These are phyloP conservation scores for Epirrita christyi DNA, from an alignment of 2,888 invertebrate genomes.

Conservation along the genomic window DNA sequence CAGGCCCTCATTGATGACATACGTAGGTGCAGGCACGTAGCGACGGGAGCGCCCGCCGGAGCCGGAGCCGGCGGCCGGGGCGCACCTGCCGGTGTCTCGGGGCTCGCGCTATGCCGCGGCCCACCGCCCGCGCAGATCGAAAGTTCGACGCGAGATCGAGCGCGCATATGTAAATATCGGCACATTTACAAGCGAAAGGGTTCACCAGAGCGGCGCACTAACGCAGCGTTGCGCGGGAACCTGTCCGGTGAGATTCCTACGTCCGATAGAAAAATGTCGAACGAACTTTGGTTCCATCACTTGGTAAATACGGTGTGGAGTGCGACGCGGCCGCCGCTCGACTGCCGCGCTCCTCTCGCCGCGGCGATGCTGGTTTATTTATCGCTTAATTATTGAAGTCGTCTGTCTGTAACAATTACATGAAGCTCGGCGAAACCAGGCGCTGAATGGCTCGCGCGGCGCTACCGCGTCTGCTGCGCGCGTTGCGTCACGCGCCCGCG, in stretches of 20 bases:
- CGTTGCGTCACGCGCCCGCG: constrained; percentile 68
- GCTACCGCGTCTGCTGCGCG: constrained; percentile 74
- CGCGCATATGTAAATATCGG: constrained; percentile 85
- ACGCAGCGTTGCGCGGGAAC: constrained; percentile 85
- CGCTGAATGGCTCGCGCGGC: constrained; percentile 67
- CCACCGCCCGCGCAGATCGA: constrained; percentile 79
- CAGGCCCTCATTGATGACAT: constrained; percentile 57
- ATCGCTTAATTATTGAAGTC: constrained; percentile 83
- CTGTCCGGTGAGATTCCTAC: constrained; percentile 88
- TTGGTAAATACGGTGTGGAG: constrained; percentile 69
- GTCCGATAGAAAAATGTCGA: constrained; percentile 86
- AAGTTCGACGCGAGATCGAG: constrained; percentile 82
- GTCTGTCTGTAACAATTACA: constrained; percentile 79
- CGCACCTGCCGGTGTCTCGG: constrained; percentile 47
- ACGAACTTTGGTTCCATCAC: constrained; percentile 75
- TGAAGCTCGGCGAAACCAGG: constrained; percentile 67
- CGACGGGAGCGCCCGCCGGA: constrained; percentile 58
- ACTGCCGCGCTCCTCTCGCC: constrained; percentile 78
- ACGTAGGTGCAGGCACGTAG: constrained; percentile 80
- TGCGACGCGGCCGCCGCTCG: constrained; percentile 79
- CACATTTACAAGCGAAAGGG: constrained; percentile 85
- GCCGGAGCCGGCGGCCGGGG: constrained; percentile 44
- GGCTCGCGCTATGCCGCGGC: constrained; percentile 58
- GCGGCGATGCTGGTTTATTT: constrained; percentile 77
- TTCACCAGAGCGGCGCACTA: constrained; percentile 84